phyloP scores from a whole-genome alignment of 2,113 vertebrate genomes.

The Herpailurus yagouaroundi region DNA sequence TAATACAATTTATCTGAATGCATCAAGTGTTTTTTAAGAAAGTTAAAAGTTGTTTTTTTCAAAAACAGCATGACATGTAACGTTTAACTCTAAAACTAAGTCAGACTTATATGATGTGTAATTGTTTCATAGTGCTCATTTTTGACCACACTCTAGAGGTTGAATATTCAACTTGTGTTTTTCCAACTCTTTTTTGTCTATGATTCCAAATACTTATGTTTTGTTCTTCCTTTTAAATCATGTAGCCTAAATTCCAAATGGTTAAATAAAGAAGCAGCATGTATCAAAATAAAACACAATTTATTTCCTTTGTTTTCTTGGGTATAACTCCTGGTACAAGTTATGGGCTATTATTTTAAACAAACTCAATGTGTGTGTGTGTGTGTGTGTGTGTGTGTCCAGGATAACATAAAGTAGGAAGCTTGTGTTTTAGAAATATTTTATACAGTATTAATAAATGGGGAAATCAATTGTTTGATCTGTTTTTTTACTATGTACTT shows the following conservation, averaged over 20 bases:
- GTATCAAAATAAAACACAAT: not conserved
- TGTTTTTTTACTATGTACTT: not conserved
- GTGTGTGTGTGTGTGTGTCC: not conserved
- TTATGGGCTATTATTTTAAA: not conserved
- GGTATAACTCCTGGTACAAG: not conserved
- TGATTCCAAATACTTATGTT: not conserved
- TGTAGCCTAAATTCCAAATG: not conserved
- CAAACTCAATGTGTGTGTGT: not conserved
- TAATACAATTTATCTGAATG: not conserved
- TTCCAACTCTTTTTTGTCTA: not conserved
- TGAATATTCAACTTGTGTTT: not conserved
- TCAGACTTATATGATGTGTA: not conserved
- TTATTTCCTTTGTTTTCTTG: not conserved
- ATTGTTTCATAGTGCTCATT: slow-evolving; percentile 28
- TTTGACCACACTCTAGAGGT: not conserved
- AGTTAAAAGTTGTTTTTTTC: not conserved
- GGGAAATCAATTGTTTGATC: not conserved
- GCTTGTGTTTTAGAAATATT: slow-evolving; percentile 18
- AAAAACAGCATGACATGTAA: not conserved
- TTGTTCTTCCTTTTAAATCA: not conserved
- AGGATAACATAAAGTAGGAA: not conserved
- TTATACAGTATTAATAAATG: not conserved
- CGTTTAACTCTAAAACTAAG: not conserved
- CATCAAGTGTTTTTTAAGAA: not conserved
- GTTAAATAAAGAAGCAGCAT: not conserved